These are phyloP conservation scores for Bombus waltoni DNA, from an alignment of 1,140 invertebrate genomes.

Conservation along the genomic window DNA sequence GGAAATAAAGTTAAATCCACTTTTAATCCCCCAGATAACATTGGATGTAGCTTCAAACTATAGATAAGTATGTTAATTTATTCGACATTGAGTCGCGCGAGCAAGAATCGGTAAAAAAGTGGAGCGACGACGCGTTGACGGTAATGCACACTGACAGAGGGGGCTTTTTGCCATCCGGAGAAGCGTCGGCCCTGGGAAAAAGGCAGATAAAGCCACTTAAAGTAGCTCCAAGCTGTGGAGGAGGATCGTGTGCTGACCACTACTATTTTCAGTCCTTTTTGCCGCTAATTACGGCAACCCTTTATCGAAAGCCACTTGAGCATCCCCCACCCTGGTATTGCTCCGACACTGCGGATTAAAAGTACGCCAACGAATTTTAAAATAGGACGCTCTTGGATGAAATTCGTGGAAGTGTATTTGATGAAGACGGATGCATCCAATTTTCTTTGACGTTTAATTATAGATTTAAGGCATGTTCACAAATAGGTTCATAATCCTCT, in stretches of 20 bases:
- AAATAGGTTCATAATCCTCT: not conserved
- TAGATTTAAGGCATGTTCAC: not conserved
- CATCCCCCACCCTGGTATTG: no score
- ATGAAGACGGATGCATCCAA: not conserved
- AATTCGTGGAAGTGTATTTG: conserved; percentile 32
- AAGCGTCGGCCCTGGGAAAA: conserved; percentile 55
- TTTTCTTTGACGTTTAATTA: conserved; percentile 1
- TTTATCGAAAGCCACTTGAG: conserved; percentile 48
- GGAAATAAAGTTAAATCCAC: not conserved
- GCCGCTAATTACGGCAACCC: conserved; percentile 51
- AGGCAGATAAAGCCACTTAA: conserved; percentile 51
- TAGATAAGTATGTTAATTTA: conserved; percentile 17
- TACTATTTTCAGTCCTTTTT: conserved; percentile 56
- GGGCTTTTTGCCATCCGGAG: conserved; percentile 53
- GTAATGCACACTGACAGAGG: conserved; percentile 40
- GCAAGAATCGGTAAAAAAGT: not conserved
- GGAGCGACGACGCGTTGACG: conserved; percentile 32
- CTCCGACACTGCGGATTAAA: conserved; percentile 6
- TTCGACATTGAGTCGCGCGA: not conserved
- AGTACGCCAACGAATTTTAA: conserved; percentile 32
- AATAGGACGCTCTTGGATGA: conserved; percentile 27
- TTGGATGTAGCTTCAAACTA: not conserved
- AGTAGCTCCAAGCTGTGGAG: not conserved
- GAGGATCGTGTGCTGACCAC: conserved; percentile 25
- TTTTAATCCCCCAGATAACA: not conserved